A percentile compares a stretch with the other conserved stretches of the same genome.
phyloP scores from a whole-genome alignment of 1,140 invertebrate species.

The Pogonomyrmex barbatus region DNA sequence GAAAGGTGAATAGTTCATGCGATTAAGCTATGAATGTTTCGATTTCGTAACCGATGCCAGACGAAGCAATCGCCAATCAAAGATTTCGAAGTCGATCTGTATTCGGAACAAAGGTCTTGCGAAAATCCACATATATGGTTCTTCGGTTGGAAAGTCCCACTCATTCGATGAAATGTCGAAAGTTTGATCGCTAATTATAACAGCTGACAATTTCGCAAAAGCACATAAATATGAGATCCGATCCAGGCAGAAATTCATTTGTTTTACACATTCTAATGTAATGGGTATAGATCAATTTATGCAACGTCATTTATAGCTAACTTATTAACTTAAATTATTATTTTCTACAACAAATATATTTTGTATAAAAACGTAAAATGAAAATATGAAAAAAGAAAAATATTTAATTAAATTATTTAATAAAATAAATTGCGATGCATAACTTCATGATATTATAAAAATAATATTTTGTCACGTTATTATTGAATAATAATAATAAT shows the following conservation, averaged over 20 bases:
- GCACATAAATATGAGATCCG: not conserved
- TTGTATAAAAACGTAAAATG: not conserved
- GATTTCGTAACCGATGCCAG: slow-evolving; percentile 32
- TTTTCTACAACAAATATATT: not conserved
- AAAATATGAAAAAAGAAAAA: not conserved
- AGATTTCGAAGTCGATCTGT: slow-evolving; percentile 7
- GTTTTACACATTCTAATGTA: not conserved
- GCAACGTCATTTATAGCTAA: not conserved
- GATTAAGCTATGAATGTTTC: slow-evolving; percentile 27
- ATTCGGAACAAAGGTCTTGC: not conserved
- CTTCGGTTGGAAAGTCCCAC: not conserved
- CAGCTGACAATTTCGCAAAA: not conserved
- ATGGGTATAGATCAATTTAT: not conserved
- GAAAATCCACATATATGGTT: not conserved
- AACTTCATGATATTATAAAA: not conserved
- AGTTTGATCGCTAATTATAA: not conserved
- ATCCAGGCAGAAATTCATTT: not conserved
- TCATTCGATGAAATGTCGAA: not conserved
- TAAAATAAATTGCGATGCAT: not conserved
- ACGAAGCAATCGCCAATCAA: not conserved
- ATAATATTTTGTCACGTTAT: not conserved
- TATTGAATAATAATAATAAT: too few relatives aligned
- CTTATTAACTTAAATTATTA: not conserved
- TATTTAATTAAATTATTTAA: not conserved
- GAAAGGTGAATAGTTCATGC: slow-evolving; percentile 54